Evolutionary conservation across 2,113 vertebrate genomes (phyloP).

Genomic region (Scalopus aquaticus): DNA sequence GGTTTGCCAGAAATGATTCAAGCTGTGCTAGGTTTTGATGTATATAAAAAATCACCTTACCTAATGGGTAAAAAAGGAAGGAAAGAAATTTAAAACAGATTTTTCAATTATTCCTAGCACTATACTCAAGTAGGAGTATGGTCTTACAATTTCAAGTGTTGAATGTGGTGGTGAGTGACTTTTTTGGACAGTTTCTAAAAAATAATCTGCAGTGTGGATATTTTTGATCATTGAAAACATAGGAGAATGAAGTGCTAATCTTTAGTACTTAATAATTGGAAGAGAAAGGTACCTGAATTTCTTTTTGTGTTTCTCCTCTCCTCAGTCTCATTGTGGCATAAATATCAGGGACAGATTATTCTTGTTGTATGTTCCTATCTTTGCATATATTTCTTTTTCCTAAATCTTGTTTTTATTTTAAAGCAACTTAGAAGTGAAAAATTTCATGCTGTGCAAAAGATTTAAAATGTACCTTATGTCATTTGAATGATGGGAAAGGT

Average conservation of each 20-base stretch:
- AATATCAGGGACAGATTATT: not conserved
- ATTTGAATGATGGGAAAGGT: not conserved
- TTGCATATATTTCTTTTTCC: not conserved
- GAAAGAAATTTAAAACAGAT: not conserved
- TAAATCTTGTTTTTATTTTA: conserved; percentile 21
- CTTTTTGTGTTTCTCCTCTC: not conserved
- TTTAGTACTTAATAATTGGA: not conserved
- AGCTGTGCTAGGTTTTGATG: not conserved
- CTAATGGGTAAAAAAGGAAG: not conserved
- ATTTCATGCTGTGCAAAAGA: not conserved
- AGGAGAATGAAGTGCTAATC: not conserved
- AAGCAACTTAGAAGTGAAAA: conserved; percentile 11
- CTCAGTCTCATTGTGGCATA: not conserved
- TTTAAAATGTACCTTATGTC: not conserved
- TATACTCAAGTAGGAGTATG: too few relatives aligned
- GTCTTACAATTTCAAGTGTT: not conserved
- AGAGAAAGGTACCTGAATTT: not conserved
- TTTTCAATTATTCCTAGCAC: not conserved
- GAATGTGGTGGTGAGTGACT: not conserved
- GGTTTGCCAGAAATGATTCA: conserved; percentile 20
- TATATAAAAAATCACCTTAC: not conserved
- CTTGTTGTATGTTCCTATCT: not conserved
- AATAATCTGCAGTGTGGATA: not conserved
- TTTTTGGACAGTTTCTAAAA: not conserved
- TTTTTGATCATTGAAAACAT: not conserved